A percentile compares a stretch with the other conserved stretches of the same genome.
phyloP scores from a whole-genome alignment of 2,113 vertebrate species.

The Amblyopsis rosae region DNA sequence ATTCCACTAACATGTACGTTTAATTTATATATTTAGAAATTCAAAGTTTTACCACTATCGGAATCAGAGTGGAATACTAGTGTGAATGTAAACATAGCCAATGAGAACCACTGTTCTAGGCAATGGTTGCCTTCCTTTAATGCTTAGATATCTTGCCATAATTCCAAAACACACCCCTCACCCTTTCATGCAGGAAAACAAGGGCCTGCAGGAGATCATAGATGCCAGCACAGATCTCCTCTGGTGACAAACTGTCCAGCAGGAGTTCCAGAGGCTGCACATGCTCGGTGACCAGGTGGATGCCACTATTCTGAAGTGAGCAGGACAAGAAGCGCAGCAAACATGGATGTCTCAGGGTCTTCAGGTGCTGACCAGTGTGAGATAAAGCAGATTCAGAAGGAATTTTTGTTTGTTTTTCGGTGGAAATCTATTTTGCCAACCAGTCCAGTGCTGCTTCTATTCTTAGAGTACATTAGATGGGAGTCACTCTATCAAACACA shows the following conservation, averaged over 20 bases:
- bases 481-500: no score
- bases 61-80: no score
- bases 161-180: slow-evolving; percentile 56
- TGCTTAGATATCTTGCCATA: neutral
- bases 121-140: neutral
- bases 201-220: slow-evolving; percentile 91
- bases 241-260: slow-evolving; percentile 81
- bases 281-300: slow-evolving; percentile 91
- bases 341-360: slow-evolving; percentile 93
- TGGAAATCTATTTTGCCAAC: neutral
- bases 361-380: slow-evolving; percentile 85
- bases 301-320: slow-evolving; percentile 86
- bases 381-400: neutral
- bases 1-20: no score
- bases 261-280: slow-evolving; percentile 87
- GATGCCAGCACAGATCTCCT: slow-evolving; percentile 94
- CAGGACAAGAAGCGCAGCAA: slow-evolving; percentile 94
- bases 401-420: neutral
- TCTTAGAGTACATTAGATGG: no score
- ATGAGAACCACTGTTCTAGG: no score
- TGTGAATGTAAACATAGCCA: no score
- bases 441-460: neutral
- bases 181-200: slow-evolving; percentile 92
- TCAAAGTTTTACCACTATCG: no score
- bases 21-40: no score